Base-by-base conservation (phyloP, 2,113 vertebrate genomes). In the Willisornis vidua region DNA sequence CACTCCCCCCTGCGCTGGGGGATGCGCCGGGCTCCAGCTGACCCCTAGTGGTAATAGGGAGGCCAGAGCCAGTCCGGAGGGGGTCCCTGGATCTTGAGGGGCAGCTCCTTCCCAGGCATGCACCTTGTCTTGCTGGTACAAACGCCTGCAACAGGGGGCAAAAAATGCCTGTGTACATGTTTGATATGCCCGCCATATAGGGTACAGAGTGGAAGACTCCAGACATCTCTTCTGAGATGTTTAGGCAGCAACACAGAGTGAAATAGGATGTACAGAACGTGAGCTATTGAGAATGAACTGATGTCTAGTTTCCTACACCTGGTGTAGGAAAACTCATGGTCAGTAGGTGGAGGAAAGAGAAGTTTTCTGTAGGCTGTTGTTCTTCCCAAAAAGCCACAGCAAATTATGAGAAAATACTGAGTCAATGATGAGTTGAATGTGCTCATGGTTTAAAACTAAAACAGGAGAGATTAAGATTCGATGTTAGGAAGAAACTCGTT, bases 11-110 rank as follows among this genome's bases (percentile, higher is more conserved):
- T 5, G 9, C 9, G 22, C 57, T 61, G 35, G 52, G 51, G 43
- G 19, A 74, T 95, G 87, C 80, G 31, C 46, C 15, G 90, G 88
- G 93, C 79, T 96, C 73, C 73, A 71, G 29, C 72, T 96, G 85
- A 93, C 91, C 61, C 16, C 94, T 97, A 67, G 77, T 86, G 82
- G 93, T 19, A 65, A 13, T 10, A 5, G 9, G 4, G 22, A 54
- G 14, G 14, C n/a, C 10, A n/a, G 43, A 35, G 19, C 55, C 12
- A 19, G 48, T 18, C 16, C 19, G 6, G 24, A 33, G 5, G 23
- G 41, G 31, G 11, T 62, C 9, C 20, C 16, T 12, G 43, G 7
- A 20, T 10, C 12, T 45, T 4, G 13, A 5, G n/a, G 13, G 6
- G 23, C 33, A 35, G 19, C 43, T 18, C 28, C 48, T 33, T n/a